Evolutionary conservation across 23 tunicate genomes (phyloP), one percentile per base, ranked within the genome.

Genomic region (Botrylloides violaceus): DNA sequence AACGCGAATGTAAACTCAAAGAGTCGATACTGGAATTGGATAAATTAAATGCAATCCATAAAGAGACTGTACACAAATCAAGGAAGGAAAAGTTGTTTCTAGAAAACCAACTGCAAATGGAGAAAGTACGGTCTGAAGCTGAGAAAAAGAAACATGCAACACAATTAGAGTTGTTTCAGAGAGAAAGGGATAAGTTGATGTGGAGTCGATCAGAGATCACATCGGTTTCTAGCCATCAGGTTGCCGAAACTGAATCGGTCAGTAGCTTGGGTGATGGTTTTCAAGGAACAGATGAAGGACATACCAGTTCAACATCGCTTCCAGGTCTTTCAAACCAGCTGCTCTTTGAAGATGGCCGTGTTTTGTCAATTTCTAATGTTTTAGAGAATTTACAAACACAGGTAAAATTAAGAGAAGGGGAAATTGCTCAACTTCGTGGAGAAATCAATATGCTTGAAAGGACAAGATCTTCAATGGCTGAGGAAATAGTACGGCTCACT

Each of bases 401-500:
- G 61, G 26, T 90, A 29, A 90, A 90, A 66, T 75, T 79, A 65
- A 53, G 79, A n/a, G 97, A 90, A 37, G 97, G 97, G 1, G 97
- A 90, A 70, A 90, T 83, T 23, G 79, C 81, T 0, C 97, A 90
- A 53, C 55, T 90, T 34, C 90, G 81, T 78, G 97, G 97, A 32
- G 90, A 90, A 70, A 90, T 90, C 26, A 83, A 83, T 65, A 90
- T 79, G 77, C 78, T 90, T 12, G 97, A 90, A 68, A 77, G 90
- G 35, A 90, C 97, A 15, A 77, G 97, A 20, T 90, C 97, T 4
- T 83, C 90, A 9, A 90, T 90, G 97, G 90, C 97, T 7, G 97
- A 90, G 37, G 97, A 90, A 48, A 90, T 90, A n/a, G 97, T 90
- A n/a, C 61, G 97, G 66, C 59, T 90, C 30, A 90, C 97, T 71